Base-by-base conservation (phyloP, 2,888 invertebrate species). In the Cacoxenus indagator region DNA sequence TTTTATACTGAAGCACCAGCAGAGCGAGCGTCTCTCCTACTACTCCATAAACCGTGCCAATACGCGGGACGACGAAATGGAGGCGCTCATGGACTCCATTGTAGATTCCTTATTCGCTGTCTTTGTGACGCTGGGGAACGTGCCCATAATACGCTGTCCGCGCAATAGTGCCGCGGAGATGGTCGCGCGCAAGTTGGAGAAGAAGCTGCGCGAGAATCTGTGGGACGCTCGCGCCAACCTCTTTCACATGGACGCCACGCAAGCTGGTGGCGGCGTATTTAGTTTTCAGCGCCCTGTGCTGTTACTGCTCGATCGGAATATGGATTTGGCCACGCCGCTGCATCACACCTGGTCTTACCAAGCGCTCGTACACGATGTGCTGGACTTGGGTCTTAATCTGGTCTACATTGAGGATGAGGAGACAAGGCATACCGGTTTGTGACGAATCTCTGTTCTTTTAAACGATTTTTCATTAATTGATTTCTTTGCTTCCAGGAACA, bases 311-410 rank as follows among this genome's bases (percentile, higher is more conserved):
- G 99, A 99, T 88, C 91, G 99, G 70, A 97, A 96, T 88, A 91
- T 98, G 74, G 99, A 99, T 87, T 93, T 99, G 92, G 98, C 98
- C 1, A 99, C 99, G 51, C 98, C 98, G 26, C 89, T 99, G 70
- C 99, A 99, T 90, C 99, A 99, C 88, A 98, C 99, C 0, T 99
- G 99, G 99, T 99, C 99, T 0, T 99, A 99, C 88, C 99, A 99
- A 89, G 99, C 99, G 0, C 89, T 99, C 67, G 94, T 96, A 26
- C 99, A 99, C 88, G 99, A 99, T 90, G 95, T 99, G 4, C 88
- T 99, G 68, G 96, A 98, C 84, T 90, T 98, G 76, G 93, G 96
- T 8, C 89, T 98, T 68, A 99, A 99, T 89, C 91, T 90, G 73
- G 92, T 95, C 0, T 91, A 92, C 54, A 91, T 95, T 14, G 92